phyloP scores from a whole-genome alignment of 2,797 vertebrate genomes.

The Chloroceryle amazona region DNA sequence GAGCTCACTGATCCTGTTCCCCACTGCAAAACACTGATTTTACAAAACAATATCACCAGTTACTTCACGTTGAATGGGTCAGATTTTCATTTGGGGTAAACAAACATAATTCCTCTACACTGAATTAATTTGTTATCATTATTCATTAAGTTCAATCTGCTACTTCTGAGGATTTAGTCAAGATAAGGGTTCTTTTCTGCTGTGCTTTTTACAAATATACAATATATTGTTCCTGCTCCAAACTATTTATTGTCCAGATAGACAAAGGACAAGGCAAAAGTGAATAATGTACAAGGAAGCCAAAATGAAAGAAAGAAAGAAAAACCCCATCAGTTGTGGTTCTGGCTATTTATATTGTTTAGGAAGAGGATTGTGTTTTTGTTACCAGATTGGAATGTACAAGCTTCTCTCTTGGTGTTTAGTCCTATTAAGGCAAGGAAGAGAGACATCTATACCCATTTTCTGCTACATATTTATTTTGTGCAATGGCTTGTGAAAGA shows the following conservation, averaged over 20 bases:
- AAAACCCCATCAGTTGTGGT: not conserved
- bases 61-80: not conserved
- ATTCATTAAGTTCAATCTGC: not conserved
- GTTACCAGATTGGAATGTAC: not conserved
- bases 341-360: slow-evolving; percentile 39
- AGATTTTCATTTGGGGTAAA: not conserved
- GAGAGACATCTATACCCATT: slow-evolving; percentile 23
- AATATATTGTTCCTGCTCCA: slow-evolving; percentile 46
- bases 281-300: slow-evolving; percentile 9
- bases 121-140: not conserved
- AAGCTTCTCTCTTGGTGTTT: not conserved
- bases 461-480: slow-evolving; percentile 55
- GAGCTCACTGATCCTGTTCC: not conserved
- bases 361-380: slow-evolving; percentile 38
- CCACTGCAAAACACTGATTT: not conserved
- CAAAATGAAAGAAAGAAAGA: not conserved
- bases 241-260: slow-evolving; percentile 58
- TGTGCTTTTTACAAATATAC: slow-evolving; percentile 16
- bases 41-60: not conserved
- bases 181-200: not conserved
- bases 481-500: slow-evolving; percentile 36
- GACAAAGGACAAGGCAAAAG: slow-evolving; percentile 57
- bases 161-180: not conserved
- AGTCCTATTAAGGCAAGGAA: slow-evolving; percentile 12
- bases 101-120: not conserved